A percentile compares a stretch with the other conserved stretches of the same genome.
Conservation (phyloP, 2,113 vertebrate genomes). For the Fulmarus glacialis region DNA sequence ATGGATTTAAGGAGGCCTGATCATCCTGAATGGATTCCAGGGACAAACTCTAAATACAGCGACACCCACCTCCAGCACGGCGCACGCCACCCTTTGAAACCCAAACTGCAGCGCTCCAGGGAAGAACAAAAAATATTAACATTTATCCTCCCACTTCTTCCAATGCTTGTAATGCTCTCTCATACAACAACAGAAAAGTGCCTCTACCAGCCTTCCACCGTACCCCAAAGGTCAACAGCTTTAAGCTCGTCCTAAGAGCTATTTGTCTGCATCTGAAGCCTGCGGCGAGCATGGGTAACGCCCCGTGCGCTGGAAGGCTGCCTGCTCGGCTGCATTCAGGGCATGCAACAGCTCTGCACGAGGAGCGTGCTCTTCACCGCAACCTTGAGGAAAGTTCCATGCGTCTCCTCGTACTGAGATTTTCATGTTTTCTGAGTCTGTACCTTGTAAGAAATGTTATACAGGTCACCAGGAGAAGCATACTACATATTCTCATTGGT, state of each 20-base stretch:
- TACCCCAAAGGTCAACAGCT: background rate
- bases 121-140: background rate
- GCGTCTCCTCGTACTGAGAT: rapidly evolving
- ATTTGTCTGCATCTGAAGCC: no score
- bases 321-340: background rate
- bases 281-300: rapidly evolving
- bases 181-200: rapidly evolving
- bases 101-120: background rate
- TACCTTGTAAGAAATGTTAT: rapidly evolving
- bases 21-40: background rate
- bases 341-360: rapidly evolving
- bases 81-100: rapidly evolving
- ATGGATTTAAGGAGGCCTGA: background rate
- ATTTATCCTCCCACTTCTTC: background rate
- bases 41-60: background rate
- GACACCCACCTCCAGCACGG: background rate
- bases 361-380: background rate
- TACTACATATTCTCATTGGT: rapidly evolving
- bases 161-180: rapidly evolving
- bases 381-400: rapidly evolving
- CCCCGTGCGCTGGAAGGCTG: background rate
- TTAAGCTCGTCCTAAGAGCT: rapidly evolving
- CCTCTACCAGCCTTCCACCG: background rate
- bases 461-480: background rate
- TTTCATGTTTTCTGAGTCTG: rapidly evolving